phyloP scores from a whole-genome alignment of 2,888 invertebrate species.

The Ichneumoninae sp. region DNA sequence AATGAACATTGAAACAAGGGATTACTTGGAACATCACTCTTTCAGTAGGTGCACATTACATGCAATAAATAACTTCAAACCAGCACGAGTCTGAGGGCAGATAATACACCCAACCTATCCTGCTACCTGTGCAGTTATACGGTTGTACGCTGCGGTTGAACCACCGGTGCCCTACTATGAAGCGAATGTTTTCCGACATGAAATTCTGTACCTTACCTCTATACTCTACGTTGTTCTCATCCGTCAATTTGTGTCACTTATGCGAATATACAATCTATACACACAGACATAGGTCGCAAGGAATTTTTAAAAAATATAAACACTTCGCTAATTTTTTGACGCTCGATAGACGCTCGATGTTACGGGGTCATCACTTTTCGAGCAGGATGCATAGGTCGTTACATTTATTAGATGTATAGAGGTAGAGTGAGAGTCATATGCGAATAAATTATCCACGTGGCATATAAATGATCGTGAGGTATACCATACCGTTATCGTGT shows the following conservation, averaged over 20 bases:
- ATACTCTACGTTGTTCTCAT: conserved; percentile 25
- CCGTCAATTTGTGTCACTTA: conserved; percentile 35
- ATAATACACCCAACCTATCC: conserved; percentile 34
- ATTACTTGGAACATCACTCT: not conserved
- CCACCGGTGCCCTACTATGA: conserved; percentile 36
- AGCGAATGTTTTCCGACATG: conserved; percentile 32
- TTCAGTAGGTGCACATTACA: not conserved
- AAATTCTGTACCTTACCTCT: not conserved
- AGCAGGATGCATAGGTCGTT: not conserved
- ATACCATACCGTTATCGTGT: not conserved
- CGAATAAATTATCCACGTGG: too few relatives aligned
- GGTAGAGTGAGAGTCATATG: too few relatives aligned
- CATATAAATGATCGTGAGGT: not conserved
- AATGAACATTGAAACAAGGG: not conserved
- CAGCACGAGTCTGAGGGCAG: conserved; percentile 25
- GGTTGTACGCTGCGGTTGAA: conserved; percentile 35
- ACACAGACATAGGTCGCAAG: conserved; percentile 1
- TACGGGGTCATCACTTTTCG: not conserved
- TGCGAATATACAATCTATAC: conserved; percentile 7
- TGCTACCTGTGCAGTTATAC: conserved; percentile 53
- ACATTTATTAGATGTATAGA: too few relatives aligned
- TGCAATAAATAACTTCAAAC: conserved; percentile 20
- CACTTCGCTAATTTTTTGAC: not conserved
- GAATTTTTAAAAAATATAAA: not conserved
- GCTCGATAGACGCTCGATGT: not conserved